These are phyloP conservation scores for Enteromius treurensis DNA, from an alignment of 2,797 vertebrate species.

Conservation along the genomic window DNA sequence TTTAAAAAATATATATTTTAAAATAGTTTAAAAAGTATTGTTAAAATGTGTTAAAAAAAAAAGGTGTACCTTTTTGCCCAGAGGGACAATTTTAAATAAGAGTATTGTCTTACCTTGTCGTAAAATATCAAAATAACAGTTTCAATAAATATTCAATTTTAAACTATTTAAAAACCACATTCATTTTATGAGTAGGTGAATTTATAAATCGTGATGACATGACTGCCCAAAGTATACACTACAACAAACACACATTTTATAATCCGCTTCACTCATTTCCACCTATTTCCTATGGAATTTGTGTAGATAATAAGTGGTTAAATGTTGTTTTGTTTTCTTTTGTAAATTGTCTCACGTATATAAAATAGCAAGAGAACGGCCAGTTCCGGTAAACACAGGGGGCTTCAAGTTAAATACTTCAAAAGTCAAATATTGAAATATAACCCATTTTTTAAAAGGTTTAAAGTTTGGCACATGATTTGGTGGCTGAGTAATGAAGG, in stretches of 20 bases:
- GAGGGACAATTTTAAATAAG: slow-evolving; percentile 7
- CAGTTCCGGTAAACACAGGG: neutral
- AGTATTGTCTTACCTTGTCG: neutral
- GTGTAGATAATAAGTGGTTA: neutral
- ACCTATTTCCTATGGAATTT: neutral
- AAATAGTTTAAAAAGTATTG: too few relatives aligned
- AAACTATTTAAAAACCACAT: slow-evolving; percentile 20
- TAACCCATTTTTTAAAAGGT: neutral
- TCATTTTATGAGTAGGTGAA: neutral
- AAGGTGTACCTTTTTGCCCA: slow-evolving; percentile 2
- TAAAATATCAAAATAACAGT: neutral
- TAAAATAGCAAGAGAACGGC: neutral
- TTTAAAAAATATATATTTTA: neutral
- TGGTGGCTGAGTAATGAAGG: slow-evolving; percentile 12
- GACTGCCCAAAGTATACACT: neutral
- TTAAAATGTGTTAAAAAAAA: neutral
- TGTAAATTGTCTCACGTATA: neutral
- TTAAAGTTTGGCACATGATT: neutral
- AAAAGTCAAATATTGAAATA: neutral
- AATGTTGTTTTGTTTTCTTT: neutral
- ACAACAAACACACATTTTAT: neutral
- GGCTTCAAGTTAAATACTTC: neutral
- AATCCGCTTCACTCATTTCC: slow-evolving; percentile 6
- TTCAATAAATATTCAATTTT: slow-evolving; percentile 40
- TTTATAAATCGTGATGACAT: neutral